Base-by-base conservation (phyloP, 2,888 invertebrate genomes). In the Meliscaeva auricollis region DNA sequence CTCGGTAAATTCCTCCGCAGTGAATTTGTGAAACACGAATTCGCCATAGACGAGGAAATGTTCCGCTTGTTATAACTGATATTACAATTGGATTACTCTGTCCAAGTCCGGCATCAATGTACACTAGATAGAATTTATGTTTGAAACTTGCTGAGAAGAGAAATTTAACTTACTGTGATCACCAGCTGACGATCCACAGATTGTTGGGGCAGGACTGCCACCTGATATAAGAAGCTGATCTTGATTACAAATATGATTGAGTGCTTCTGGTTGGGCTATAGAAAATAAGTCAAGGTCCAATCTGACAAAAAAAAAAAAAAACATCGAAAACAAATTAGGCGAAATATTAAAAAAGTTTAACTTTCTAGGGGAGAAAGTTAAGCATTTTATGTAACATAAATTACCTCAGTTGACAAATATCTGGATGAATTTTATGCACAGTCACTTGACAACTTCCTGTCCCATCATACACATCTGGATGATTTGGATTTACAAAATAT, bases 201-300 rank as follows among this genome's bases (percentile, higher is more conserved):
- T 96, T 0, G 95, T 94, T 2, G 97, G 96, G 0, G 96, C 94
- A 0, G 96, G 95, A 89, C 94, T 96, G 0, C 96, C 96, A 0
- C 97, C 97, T 0, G 97, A 96, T 4, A 97, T 95, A 44, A 97
- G 95, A 88, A 97, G 96, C 89, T 97, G 97, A 90, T 97, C 97
- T 87, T 95, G 96, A 89, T 95, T 96, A 90, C 97, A 97, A 1
- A 96, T 94, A 89, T 97, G 94, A 92, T 97, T 96, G 52, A 94
- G 93, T 0, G 94, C 92, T 89, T 97, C 97, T 0, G 97, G 97
- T 0, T 96, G 96, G 38, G 95, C 94, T 69, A 97, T 94, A 3
- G 94, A 93, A 89, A 97, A 96, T 78, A 96, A 94, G 87, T 96
- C 95, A 89, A 97, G 95, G 90, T 97, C 97, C 89, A 97, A 91